Evolutionary conservation across 2,797 vertebrate species (phyloP), one percentile per base, ranked within the genome.

Genomic region (Botia almorhae): DNA sequence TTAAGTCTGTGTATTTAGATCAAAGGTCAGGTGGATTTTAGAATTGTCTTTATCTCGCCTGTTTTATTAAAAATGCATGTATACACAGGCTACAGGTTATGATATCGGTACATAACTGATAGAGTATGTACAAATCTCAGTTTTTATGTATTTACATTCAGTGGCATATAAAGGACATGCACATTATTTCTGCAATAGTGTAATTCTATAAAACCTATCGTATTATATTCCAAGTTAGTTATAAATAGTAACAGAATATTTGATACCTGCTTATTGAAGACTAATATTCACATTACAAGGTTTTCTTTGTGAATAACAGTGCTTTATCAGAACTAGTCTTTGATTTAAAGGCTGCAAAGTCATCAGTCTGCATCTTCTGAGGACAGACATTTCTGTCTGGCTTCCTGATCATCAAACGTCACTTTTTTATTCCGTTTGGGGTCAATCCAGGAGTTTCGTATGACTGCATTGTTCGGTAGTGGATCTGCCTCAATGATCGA

Each of bases 371-470:
- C 88, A 1, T 91, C 91, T 73, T 90, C 89, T 0, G 89, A 91
- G 91, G 94, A 94, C 74, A 97, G 94, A 90, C 96, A 96, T 89
- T 97, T 98, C 78, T 96, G 95, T 86, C 95, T 93, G 87, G 95
- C 93, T 88, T 97, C 96, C 0, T 94, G 94, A 74, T 96, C 95
- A 89, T 96, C 94, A 43, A 96, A 97, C 53, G 94, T 94, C 78
- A 97, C 94, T 89, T 96, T 96, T 91, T 96, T 97, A 90, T 95
- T 97, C 87, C 96, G 95, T 87, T 95, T 96, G 78, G 96, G 96
- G 85, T 98, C 96, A 74, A 97, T 97, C 96, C 96, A 97, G 2
- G 96, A 97, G 86, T 98, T 97, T 84, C 96, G 96, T 89, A 98
- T 97, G 88, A 97, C 94, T 71, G 95, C 94, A 0, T 97, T 97